Percentiles rank a stretch among this genome's conserved stretches.
phyloP scores from a whole-genome alignment of 2,797 vertebrate species.

The Clarias fuscus region DNA sequence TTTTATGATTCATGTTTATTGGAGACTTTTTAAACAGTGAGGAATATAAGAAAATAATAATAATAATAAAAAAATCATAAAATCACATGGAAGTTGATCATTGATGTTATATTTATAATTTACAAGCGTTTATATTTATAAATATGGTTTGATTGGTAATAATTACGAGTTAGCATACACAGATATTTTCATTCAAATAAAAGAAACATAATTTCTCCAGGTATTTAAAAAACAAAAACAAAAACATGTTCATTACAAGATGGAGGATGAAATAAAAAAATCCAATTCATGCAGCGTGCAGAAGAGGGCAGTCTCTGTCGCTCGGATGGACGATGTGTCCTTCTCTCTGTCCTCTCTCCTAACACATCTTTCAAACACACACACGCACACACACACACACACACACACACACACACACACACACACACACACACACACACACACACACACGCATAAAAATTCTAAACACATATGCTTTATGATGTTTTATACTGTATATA shows the following conservation, averaged over 20 bases:
- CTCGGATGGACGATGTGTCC: conserved; percentile 53
- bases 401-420: conserved; percentile 11
- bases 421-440: conserved; percentile 31
- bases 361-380: conserved; percentile 45
- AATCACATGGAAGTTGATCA: background rate
- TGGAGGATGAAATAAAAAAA: conserved; percentile 44
- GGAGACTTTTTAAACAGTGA: background rate
- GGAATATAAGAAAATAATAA: too few relatives aligned
- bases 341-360: conserved; percentile 41
- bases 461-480: background rate
- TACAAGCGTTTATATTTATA: background rate
- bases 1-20: background rate
- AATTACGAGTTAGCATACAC: too few relatives aligned
- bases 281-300: conserved; percentile 68
- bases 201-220: background rate
- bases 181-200: background rate
- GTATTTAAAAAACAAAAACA: background rate
- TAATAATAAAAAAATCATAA: background rate
- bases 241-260: conserved; percentile 40
- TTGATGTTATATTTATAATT: background rate
- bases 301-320: conserved; percentile 80
- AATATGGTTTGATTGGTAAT: background rate
- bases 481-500: background rate
- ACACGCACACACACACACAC: conserved; percentile 32
- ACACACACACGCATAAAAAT: background rate